Evolutionary conservation across 2,113 vertebrate genomes (phyloP).

Genomic region (Rhinolophus ferrumequinum): DNA sequence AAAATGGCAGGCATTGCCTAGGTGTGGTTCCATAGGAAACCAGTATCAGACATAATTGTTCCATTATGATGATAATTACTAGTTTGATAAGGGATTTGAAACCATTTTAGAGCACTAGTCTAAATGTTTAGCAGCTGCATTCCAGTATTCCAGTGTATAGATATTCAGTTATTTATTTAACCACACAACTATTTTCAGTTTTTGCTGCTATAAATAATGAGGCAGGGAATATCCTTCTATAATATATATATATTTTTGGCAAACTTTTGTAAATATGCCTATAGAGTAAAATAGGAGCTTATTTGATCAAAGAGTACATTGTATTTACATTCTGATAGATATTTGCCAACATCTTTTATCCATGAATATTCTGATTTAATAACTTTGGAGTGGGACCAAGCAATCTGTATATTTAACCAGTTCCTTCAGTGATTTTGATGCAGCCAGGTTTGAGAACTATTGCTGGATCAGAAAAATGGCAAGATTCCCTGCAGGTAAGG

Average conservation of each 20-base stretch:
- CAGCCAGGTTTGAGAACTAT: not conserved
- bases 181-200: not conserved
- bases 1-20: not conserved
- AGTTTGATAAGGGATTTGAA: not conserved
- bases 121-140: not conserved
- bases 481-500: not conserved
- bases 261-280: not conserved
- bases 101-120: not conserved
- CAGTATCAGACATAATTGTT: not conserved
- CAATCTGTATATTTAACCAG: not conserved
- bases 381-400: not conserved
- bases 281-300: not conserved
- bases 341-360: slow-evolving; percentile 30
- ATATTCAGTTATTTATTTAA: slow-evolving; percentile 31
- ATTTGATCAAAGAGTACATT: not conserved
- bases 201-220: not conserved
- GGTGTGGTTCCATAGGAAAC: not conserved
- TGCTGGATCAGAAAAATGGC: not conserved
- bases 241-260: not conserved
- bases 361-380: slow-evolving; percentile 12
- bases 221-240: not conserved
- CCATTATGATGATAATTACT: not conserved
- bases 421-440: slow-evolving; percentile 21
- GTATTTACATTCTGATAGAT: slow-evolving; percentile 28
- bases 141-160: not conserved